phyloP scores from a whole-genome alignment of 2,797 vertebrate genomes.

The Muscicapa comitata region DNA sequence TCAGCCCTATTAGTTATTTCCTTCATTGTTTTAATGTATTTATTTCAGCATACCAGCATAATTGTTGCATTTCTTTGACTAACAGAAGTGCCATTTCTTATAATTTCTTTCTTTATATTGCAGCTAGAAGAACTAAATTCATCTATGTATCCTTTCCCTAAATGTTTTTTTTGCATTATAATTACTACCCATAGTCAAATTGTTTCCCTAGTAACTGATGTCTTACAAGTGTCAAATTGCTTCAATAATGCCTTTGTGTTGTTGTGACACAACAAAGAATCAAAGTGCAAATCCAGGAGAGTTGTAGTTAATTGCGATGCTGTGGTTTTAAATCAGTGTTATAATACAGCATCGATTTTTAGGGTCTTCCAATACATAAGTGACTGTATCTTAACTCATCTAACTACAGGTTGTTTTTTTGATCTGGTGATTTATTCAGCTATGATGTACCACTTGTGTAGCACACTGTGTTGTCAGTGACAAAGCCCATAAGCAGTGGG shows the following conservation, averaged over 20 bases:
- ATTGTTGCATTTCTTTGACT: background rate
- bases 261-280: background rate
- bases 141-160: slow-evolving; percentile 96
- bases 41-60: background rate
- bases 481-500: background rate
- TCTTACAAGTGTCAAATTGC: background rate
- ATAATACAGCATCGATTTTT: background rate
- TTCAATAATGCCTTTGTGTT: background rate
- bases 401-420: background rate
- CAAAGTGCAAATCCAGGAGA: slow-evolving; percentile 6
- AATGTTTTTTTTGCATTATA: background rate
- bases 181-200: background rate
- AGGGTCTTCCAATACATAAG: background rate
- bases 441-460: rapidly evolving
- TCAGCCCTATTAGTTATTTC: background rate
- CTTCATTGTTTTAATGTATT: background rate
- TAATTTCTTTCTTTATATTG: slow-evolving; percentile 35
- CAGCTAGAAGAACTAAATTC: slow-evolving; percentile 98
- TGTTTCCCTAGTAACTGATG: background rate
- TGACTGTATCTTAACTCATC: background rate
- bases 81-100: background rate
- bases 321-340: background rate
- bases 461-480: background rate
- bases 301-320: background rate
- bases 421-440: background rate